Evolutionary conservation across 35 echinoderm and acorn worm species (phyloP).

Genomic region (Lytechinus pictus): DNA sequence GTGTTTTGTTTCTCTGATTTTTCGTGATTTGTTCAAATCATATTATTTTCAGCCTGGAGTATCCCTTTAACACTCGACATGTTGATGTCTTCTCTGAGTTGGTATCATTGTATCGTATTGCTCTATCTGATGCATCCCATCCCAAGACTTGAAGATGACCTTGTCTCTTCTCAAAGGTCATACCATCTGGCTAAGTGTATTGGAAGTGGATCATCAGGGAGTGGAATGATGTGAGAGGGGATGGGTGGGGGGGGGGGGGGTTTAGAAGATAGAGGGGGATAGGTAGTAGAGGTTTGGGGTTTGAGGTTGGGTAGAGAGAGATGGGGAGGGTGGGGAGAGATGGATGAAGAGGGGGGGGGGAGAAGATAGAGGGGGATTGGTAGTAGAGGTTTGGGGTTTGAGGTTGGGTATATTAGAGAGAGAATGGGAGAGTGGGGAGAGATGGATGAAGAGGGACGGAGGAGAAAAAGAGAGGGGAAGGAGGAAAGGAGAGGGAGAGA

Average conservation of each 20-base stretch:
- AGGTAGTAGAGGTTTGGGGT: background rate
- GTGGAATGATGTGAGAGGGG: background rate
- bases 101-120: background rate
- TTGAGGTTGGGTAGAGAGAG: background rate
- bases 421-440: background rate
- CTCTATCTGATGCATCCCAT: background rate
- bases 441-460: background rate
- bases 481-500: background rate
- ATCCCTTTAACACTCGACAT: background rate
- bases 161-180: background rate
- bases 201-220: background rate
- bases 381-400: too few species aligned
- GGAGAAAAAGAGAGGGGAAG: background rate
- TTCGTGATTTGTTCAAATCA: too few species aligned
- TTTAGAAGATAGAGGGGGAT: background rate
- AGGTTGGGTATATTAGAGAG: too few species aligned
- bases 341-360: background rate
- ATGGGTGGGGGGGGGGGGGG: background rate
- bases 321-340: background rate
- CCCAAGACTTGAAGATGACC: background rate
- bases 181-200: background rate
- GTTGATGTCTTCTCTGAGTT: background rate
- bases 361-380: background rate
- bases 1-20: too few species aligned
- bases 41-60: too few species aligned